Conservation (phyloP, 2,888 invertebrate genomes). For the Diarsia mendica region DNA sequence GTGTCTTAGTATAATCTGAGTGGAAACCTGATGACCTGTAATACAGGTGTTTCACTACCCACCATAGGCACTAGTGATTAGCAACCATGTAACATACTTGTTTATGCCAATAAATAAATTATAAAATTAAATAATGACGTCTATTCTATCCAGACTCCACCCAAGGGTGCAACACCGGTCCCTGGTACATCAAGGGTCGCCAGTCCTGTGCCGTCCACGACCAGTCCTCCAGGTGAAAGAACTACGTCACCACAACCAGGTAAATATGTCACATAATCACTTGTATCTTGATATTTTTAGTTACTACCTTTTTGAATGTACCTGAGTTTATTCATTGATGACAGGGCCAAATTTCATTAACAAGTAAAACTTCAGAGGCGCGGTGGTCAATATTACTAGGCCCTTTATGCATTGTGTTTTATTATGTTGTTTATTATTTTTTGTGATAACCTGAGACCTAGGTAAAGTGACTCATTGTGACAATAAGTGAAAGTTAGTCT, state of each 20-base stretch:
- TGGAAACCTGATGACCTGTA: too few relatives aligned
- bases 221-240: conserved; percentile 70
- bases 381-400: too few relatives aligned
- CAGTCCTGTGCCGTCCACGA: conserved; percentile 69
- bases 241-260: conserved; percentile 69
- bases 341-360: neutral
- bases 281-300: neutral
- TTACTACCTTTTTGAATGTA: neutral
- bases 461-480: too few relatives aligned
- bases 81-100: too few relatives aligned
- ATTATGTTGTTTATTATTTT: too few relatives aligned
- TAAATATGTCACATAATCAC: conserved; percentile 35
- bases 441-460: too few relatives aligned
- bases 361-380: neutral
- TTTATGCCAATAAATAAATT: too few relatives aligned
- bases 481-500: too few relatives aligned
- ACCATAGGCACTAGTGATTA: too few relatives aligned
- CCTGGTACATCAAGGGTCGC: conserved; percentile 69
- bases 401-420: too few relatives aligned
- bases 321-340: neutral
- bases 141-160: conserved; percentile 60
- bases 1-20: neutral
- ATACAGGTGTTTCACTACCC: too few relatives aligned
- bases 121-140: too few relatives aligned
- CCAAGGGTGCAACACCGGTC: conserved; percentile 68